These are phyloP conservation scores for Oryctolagus cuniculus DNA, from an alignment of 2,113 vertebrate species.

Conservation along the genomic window mOryCun1.1 NC_091444.1:29953001-29953500, in stretches of 20 bases:
- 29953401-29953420: background rate
- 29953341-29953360: background rate
- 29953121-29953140: background rate
- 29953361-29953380: background rate
- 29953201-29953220: background rate
- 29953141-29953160: background rate
- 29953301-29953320: background rate
- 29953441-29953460: background rate
- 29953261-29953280: background rate
- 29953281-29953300: background rate
- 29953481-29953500: background rate
- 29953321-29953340: background rate
- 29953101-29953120: background rate
- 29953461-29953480: background rate
- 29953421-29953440: background rate
- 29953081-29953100: background rate
- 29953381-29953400: background rate
- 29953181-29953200: background rate
- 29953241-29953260: background rate
- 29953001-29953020: background rate
- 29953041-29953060: background rate
- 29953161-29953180: background rate
- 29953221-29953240: background rate
- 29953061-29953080: background rate
- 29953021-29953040: background rate